These are phyloP conservation scores for Halictus quadricinctus DNA, from an alignment of 2,888 invertebrate genomes.

Conservation along the genomic window DNA sequence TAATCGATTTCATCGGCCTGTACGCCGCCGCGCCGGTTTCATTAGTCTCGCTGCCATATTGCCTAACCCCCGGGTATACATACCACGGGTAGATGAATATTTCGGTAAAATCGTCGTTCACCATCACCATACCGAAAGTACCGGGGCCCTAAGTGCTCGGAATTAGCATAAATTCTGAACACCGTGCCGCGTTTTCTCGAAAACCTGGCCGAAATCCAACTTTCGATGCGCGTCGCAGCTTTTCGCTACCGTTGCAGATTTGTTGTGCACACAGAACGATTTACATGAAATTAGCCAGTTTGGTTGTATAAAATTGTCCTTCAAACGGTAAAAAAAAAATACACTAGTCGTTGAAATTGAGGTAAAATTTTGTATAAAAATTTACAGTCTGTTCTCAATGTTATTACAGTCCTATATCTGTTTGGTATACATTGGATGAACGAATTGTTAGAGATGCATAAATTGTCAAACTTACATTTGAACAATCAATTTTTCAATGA, in stretches of 20 bases:
- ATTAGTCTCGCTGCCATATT: constrained; percentile 33
- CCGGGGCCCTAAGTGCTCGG: not conserved
- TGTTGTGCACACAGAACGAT: not conserved
- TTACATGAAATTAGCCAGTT: not conserved
- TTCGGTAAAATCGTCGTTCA: constrained; percentile 35
- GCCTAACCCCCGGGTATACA: constrained; percentile 9
- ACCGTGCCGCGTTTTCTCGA: not conserved
- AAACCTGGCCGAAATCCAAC: not conserved
- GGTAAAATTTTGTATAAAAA: not conserved
- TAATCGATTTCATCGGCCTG: constrained; percentile 37
- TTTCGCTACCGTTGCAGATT: not conserved
- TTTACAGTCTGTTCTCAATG: not conserved
- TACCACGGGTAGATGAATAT: constrained; percentile 27
- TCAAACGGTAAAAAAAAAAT: not conserved
- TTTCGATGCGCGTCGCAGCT: not conserved
- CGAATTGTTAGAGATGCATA: too few species aligned
- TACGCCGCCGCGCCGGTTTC: constrained; percentile 10
- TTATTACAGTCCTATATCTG: not conserved
- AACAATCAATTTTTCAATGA: too few species aligned
- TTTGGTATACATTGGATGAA: too few species aligned
- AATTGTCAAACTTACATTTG: too few species aligned
- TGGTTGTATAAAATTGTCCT: not conserved
- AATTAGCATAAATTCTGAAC: constrained; percentile 40
- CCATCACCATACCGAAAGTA: constrained; percentile 15
- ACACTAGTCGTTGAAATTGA: not conserved